phyloP scores from a whole-genome alignment of 2,797 vertebrate genomes.

The Nyctibius grandis region DNA sequence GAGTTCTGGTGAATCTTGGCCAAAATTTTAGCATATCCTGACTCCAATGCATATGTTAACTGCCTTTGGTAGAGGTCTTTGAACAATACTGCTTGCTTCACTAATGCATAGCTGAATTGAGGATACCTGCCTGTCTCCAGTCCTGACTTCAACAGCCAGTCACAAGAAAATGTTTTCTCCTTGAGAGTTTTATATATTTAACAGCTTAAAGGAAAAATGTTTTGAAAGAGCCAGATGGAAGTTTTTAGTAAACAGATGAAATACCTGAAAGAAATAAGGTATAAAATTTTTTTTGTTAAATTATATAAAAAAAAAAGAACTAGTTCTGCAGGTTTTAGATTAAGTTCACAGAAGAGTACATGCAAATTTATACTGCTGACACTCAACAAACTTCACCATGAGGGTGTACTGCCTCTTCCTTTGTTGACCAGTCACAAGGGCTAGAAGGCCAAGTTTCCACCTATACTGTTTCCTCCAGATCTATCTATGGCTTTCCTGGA shows the following conservation, averaged over 20 bases:
- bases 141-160: neutral
- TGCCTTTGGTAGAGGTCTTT: neutral
- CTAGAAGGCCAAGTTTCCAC: neutral
- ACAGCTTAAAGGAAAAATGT: neutral
- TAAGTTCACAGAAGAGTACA: neutral
- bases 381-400: neutral
- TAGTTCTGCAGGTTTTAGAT: neutral
- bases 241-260: neutral
- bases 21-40: neutral
- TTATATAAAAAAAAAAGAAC: neutral
- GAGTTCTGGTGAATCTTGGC: neutral
- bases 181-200: neutral
- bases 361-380: neutral
- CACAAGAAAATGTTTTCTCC: neutral
- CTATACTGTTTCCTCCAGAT: neutral
- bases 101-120: neutral
- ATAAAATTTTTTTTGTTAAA: neutral
- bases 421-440: neutral
- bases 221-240: neutral
- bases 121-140: neutral
- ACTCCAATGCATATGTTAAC: neutral
- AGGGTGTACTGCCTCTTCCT: neutral
- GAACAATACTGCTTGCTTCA: neutral
- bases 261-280: neutral
- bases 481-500: neutral